Percentiles rank a stretch among this genome's conserved stretches.
These are phyloP conservation scores for Harpagifer antarcticus DNA, from an alignment of 2,797 vertebrate genomes.

Conservation along the genomic window DNA sequence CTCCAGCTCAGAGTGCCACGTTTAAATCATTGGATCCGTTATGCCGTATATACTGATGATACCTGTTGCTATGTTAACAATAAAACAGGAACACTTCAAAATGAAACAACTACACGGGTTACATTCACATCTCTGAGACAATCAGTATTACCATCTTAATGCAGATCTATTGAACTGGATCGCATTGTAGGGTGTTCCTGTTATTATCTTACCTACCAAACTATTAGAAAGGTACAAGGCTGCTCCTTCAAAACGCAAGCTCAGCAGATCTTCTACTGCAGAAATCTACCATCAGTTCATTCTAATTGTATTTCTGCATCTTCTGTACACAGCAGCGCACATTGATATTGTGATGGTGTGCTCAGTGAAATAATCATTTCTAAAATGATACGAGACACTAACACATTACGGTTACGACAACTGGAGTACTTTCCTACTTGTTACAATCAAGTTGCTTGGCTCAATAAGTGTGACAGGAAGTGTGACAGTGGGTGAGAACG, in stretches of 20 bases:
- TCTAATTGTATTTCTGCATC: conserved; percentile 16
- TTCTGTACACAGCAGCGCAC: conserved; percentile 13
- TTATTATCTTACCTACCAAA: conserved; percentile 1
- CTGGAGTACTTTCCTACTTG: conserved; percentile 55
- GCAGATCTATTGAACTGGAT: background rate
- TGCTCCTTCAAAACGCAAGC: background rate
- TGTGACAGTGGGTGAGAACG: conserved; percentile 64
- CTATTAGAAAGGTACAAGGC: background rate
- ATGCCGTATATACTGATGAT: background rate
- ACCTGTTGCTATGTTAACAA: background rate
- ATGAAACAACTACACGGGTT: background rate
- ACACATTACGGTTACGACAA: conserved; percentile 58
- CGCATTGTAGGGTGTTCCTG: background rate
- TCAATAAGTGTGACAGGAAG: conserved; percentile 65
- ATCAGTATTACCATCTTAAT: background rate
- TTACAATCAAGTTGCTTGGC: conserved; percentile 69
- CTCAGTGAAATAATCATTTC: conserved; percentile 48
- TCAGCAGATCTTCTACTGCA: conserved; percentile 15
- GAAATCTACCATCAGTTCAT: conserved; percentile 15
- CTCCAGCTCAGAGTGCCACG: conserved; percentile 12
- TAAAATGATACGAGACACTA: conserved; percentile 38
- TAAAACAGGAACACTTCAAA: conserved; percentile 4
- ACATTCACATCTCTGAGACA: background rate
- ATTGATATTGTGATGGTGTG: conserved; percentile 26
- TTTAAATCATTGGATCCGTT: background rate